Base-by-base conservation (phyloP, 2,113 vertebrate genomes). In the Phylloscopus whistleri region DNA sequence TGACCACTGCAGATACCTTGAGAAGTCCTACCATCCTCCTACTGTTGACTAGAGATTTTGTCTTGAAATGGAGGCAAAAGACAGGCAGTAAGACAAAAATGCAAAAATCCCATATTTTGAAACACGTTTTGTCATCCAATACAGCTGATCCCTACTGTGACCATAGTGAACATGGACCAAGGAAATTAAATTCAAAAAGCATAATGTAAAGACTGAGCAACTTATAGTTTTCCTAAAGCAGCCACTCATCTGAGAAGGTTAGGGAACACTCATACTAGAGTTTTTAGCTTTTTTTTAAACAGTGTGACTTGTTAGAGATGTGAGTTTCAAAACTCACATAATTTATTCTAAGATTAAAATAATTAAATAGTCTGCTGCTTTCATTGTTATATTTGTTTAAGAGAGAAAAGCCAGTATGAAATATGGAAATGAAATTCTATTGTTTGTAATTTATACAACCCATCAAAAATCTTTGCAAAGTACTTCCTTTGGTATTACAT, bases 1-100 rank as follows among this genome's bases (percentile, higher is more conserved):
- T 0, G 0, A 41, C 21, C 23, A 35, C 31, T 2, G 5, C 4
- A 82, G 31, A 37, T 68, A 72, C 5, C 8, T 23, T 28, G 7
- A 62, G 8, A 84, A 77, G 9, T 59, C 51, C 68, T 30, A 46
- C 37, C n/a, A 49, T 20, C 7, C 8, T 53, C 48, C 69, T 55
- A 43, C 8, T 30, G 20, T 5, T 43, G 31, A 76, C 13, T 49
- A 58, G 22, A 26, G 43, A 74, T 67, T 95, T 79, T 70, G 13
- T 33, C 70, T 80, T 82, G 53, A 53, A 37, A 49, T 5, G 8
- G 11, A 90, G 13, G 20, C 13, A 62, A 79, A 60, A 86, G 15
- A 93, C 41, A 84, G 10, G 24, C 23, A 51, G 9, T 8, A 81
- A 62, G 31, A 72, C 4, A 60, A 80, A 90, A 59, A 11, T 0